Evolutionary conservation across 37 sponge, comb jelly and placozoan species (phyloP).

Genomic region (Dysidea cf. avara): DNA sequence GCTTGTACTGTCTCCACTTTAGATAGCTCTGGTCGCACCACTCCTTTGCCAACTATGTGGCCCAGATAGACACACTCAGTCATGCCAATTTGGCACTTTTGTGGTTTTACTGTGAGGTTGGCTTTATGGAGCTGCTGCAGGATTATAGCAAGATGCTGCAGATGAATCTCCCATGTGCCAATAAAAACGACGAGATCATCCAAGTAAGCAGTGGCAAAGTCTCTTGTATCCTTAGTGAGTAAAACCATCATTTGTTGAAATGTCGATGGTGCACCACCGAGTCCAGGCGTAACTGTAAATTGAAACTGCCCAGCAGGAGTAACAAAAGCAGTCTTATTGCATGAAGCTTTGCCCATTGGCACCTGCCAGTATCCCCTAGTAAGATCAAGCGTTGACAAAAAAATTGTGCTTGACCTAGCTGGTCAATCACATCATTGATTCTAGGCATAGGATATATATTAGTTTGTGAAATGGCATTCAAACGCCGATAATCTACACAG

Average conservation of each 20-base stretch:
- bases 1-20: constrained; percentile 12
- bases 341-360: too few species aligned
- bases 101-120: neutral
- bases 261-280: too few species aligned
- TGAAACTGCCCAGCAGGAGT: neutral
- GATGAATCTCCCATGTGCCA: constrained; percentile 10
- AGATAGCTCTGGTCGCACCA: constrained; percentile 6
- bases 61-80: constrained; percentile 2
- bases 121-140: neutral
- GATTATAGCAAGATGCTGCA: constrained; percentile 3
- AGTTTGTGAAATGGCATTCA: too few species aligned
- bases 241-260: neutral
- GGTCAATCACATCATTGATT: too few species aligned
- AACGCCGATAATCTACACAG: neutral
- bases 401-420: too few species aligned
- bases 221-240: too few species aligned
- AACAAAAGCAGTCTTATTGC: too few species aligned
- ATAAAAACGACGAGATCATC: constrained; percentile 23
- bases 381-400: constrained; percentile 18
- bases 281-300: neutral
- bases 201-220: constrained; percentile 5
- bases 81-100: too few species aligned
- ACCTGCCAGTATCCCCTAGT: too few species aligned
- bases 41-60: constrained; percentile 25
- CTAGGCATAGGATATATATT: too few species aligned